Conservation (phyloP, 1,140 invertebrate species). For the Bathynomus jamesi region DNA sequence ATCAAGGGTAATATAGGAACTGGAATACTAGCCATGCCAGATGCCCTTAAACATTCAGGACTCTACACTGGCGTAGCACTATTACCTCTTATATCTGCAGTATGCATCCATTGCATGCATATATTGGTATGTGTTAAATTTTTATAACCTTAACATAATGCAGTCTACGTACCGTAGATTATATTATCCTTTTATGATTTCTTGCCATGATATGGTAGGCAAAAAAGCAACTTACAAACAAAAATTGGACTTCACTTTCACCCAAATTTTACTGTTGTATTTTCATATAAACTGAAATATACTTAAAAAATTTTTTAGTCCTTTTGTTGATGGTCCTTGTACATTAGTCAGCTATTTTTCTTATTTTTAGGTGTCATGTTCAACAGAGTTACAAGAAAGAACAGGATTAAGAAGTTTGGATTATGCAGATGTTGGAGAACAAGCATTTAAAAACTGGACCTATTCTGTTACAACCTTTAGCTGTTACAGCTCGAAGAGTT, state of each 20-base stretch:
- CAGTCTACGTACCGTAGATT: too few species aligned
- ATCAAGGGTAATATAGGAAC: slow-evolving; percentile 77
- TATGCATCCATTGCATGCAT: slow-evolving; percentile 83
- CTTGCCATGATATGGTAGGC: too few species aligned
- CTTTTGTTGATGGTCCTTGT: too few species aligned
- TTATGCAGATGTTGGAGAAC: slow-evolving; percentile 65
- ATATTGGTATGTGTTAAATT: slow-evolving; percentile 54
- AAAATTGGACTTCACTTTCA: too few species aligned
- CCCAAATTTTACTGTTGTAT: too few species aligned
- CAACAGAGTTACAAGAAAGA: slow-evolving; percentile 28
- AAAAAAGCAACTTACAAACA: too few species aligned
- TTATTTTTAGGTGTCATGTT: slow-evolving; percentile 20
- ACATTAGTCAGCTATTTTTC: too few species aligned
- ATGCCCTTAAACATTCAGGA: slow-evolving; percentile 72
- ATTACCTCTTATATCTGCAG: slow-evolving; percentile 64
- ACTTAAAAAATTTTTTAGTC: too few species aligned
- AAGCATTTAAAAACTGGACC: slow-evolving; percentile 63
- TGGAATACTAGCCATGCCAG: slow-evolving; percentile 74
- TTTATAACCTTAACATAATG: too few species aligned
- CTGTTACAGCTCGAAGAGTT: slow-evolving; percentile 57
- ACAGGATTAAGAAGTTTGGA: slow-evolving; percentile 51
- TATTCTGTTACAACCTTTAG: slow-evolving; percentile 52
- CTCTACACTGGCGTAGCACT: slow-evolving; percentile 60
- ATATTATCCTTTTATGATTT: too few species aligned
- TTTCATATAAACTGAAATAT: too few species aligned